These are phyloP conservation scores for Leucopsar rothschildi DNA, from an alignment of 2,113 vertebrate genomes.

Conservation along the genomic window DNA sequence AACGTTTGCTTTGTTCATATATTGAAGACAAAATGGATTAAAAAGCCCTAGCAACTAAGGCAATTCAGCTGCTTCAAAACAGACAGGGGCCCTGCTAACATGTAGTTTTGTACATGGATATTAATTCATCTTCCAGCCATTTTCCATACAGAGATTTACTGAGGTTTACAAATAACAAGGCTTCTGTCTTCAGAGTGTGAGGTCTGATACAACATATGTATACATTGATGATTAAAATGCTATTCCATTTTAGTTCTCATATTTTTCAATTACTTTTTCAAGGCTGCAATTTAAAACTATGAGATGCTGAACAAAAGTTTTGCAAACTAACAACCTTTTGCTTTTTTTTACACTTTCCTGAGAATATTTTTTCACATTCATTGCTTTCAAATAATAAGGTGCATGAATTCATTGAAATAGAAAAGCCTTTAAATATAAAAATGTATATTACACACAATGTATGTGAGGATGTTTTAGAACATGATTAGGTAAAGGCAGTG, in stretches of 20 bases:
- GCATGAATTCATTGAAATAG: background rate
- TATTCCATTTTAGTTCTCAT: background rate
- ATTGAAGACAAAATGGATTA: background rate
- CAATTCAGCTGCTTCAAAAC: background rate
- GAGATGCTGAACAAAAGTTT: background rate
- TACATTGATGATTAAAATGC: background rate
- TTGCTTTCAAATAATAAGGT: background rate
- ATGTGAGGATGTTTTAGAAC: background rate
- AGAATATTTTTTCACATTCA: background rate
- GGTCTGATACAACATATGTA: background rate
- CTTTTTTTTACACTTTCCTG: background rate
- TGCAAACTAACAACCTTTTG: background rate
- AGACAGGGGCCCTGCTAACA: background rate
- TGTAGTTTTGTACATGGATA: background rate
- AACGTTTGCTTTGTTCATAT: background rate
- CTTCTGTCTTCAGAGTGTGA: background rate
- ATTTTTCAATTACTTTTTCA: background rate
- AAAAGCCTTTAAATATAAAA: background rate
- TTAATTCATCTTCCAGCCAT: conserved; percentile 11
- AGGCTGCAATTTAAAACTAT: background rate
- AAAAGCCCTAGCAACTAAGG: background rate
- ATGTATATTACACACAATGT: background rate
- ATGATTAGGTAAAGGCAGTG: background rate
- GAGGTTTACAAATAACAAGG: background rate
- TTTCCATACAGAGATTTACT: background rate